Conservation (phyloP, 2,113 vertebrate species). For the Ceyx cyanopectus region DNA sequence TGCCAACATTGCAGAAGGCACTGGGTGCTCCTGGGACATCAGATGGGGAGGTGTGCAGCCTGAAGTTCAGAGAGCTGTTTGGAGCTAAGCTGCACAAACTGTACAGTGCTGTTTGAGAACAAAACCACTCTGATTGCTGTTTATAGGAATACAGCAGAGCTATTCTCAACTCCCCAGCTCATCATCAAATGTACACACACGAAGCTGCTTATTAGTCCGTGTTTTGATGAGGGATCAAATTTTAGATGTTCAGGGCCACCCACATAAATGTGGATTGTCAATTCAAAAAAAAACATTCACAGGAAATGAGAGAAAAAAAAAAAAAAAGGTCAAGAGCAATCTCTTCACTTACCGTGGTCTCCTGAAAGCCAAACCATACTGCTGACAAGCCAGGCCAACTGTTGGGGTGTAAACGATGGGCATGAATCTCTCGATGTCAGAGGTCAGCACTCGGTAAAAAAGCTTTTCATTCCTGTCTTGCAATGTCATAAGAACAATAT, state of each 20-base stretch:
- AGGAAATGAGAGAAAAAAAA: neutral
- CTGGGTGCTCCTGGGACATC: neutral
- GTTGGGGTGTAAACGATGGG: constrained; percentile 97
- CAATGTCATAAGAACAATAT: constrained; percentile 96
- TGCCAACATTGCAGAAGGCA: neutral
- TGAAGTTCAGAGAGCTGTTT: neutral
- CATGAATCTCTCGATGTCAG: constrained; percentile 95
- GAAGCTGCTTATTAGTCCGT: neutral
- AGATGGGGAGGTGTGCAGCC: neutral
- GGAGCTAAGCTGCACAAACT: neutral
- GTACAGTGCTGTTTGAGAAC: constrained; percentile 53
- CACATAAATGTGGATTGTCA: neutral
- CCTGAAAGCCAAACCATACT: constrained; percentile 95
- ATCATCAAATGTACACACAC: neutral
- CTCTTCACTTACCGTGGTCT: constrained; percentile 89
- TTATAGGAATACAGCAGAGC: constrained; percentile 17
- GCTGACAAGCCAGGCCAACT: constrained; percentile 94
- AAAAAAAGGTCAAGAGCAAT: neutral
- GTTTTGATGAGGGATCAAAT: neutral
- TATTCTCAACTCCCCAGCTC: neutral
- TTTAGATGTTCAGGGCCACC: constrained; percentile 8
- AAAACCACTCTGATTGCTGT: constrained; percentile 54
- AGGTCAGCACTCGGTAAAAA: constrained; percentile 94
- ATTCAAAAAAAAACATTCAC: constrained; percentile 8
- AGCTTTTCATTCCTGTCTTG: constrained; percentile 98